A percentile compares a stretch with the other conserved stretches of the same genome.
phyloP scores from a whole-genome alignment of 2,888 invertebrate species.

The Euclidia mi region DNA sequence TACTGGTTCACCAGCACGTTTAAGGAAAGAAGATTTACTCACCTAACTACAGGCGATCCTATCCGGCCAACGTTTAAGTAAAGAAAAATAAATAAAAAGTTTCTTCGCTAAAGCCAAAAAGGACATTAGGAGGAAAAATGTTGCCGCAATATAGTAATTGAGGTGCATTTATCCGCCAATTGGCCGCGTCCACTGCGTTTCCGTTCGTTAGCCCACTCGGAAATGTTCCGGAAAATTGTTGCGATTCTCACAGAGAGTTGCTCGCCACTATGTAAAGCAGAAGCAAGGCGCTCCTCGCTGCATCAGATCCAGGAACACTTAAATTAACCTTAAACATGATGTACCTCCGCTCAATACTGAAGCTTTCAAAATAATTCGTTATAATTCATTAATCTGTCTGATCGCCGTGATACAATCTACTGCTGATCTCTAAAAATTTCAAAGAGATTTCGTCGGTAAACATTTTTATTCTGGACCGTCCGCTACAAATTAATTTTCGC shows the following conservation, averaged over 20 bases:
- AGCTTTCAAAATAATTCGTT: conserved; percentile 17
- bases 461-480: conserved; percentile 18
- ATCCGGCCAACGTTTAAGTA: conserved; percentile 38
- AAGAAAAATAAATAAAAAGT: conserved; percentile 58
- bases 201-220: conserved; percentile 85
- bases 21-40: conserved; percentile 25
- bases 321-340: conserved; percentile 44
- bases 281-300: conserved; percentile 60
- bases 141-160: conserved; percentile 85
- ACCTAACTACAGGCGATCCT: conserved; percentile 16
- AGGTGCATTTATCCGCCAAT: conserved; percentile 87
- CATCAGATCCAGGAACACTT: conserved; percentile 41
- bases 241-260: conserved; percentile 75
- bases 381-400: conserved; percentile 9
- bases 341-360: conserved; percentile 30
- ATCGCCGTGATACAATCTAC: conserved; percentile 20
- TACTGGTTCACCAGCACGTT: conserved; percentile 11
- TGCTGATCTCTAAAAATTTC: conserved; percentile 21
- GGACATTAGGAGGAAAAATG: conserved; percentile 82
- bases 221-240: conserved; percentile 87
- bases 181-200: conserved; percentile 85
- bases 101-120: conserved; percentile 64
- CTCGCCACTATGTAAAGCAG: conserved; percentile 73
- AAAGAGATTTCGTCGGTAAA: conserved; percentile 16
- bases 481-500: too few relatives aligned